Base-by-base conservation (phyloP, 2,113 vertebrate species). In the Nerophis ophidion region DNA sequence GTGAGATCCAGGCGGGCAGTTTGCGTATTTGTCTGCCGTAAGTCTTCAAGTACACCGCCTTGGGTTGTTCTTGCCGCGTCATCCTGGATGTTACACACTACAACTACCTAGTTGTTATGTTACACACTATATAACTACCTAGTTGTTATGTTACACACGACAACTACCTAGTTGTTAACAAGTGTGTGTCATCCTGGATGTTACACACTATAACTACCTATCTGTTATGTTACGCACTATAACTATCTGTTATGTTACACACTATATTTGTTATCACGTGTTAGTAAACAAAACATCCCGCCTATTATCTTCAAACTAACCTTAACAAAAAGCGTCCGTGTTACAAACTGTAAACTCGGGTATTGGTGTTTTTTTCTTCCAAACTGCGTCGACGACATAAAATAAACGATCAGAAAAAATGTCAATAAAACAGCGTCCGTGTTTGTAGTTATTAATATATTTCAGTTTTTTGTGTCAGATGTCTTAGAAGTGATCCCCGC, bases 1-100 rank as follows among this genome's bases (percentile, higher is more conserved):
- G 85, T 1, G 72, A 81, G 8, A 91, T 40, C 89, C 90, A 91
- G 8, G 71, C 65, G 0, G 87, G 54, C 36, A 89, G 1, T 34
- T 83, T 83, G 4, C 84, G 76, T 17, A 2, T 75, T 17, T 65
- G 64, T 57, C 69, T 88, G 1, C 86, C 84, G 35, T 91, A 91
- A 0, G 90, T 91, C 40, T 81, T 90, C 33, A 91, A 3, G 60
- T 60, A 76, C 11, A 81, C 0, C 0, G 83, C 57, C 33, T 12
- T 44, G 40, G 40, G 40, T 44, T 11, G 10, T 44, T 44, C 40
- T 44, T 44, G 9, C 12, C 10, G 3, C 10, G 79, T 71, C 0
- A 11, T 13, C 1, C 48, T 73, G 34, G 76, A 62, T 89, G 90
- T 91, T n/a, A 4, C 5, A 16, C 1, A 6, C 11, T 44, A 15